These are phyloP conservation scores for Phaethon lepturus DNA, from an alignment of 2,113 vertebrate genomes.

Conservation along the genomic window DNA sequence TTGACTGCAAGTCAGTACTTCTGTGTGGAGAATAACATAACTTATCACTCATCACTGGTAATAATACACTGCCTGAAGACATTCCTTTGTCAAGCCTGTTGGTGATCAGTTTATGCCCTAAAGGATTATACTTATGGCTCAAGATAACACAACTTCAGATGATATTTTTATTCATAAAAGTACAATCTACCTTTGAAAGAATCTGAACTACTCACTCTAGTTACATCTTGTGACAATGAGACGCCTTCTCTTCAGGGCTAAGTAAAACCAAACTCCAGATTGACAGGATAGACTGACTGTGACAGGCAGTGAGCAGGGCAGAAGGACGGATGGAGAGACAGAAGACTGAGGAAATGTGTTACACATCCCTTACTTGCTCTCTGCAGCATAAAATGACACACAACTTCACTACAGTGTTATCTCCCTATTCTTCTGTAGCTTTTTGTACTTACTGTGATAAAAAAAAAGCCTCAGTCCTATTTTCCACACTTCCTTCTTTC, in stretches of 20 bases:
- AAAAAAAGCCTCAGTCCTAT: neutral
- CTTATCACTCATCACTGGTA: conserved; percentile 56
- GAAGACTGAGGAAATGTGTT: neutral
- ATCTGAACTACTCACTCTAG: neutral
- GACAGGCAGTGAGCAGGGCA: neutral
- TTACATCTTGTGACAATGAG: conserved; percentile 1
- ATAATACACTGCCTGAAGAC: conserved; percentile 49
- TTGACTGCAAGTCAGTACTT: conserved; percentile 42
- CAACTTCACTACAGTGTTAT: neutral
- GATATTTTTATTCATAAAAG: conserved; percentile 35
- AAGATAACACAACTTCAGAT: conserved; percentile 24
- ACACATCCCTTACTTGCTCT: neutral
- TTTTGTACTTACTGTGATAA: neutral
- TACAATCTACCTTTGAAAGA: conserved; percentile 31
- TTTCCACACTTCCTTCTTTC: neutral
- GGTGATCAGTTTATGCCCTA: conserved; percentile 58
- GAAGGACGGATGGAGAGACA: neutral
- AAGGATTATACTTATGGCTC: conserved; percentile 26
- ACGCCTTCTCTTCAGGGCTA: neutral
- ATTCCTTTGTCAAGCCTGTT: conserved; percentile 55
- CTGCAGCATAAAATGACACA: neutral
- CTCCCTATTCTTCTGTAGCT: neutral
- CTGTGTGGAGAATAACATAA: conserved; percentile 43
- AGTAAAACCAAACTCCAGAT: neutral
- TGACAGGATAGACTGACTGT: neutral